These are phyloP conservation scores for Aelia acuminata DNA, from an alignment of 2,888 invertebrate genomes.

Conservation along the genomic window DNA sequence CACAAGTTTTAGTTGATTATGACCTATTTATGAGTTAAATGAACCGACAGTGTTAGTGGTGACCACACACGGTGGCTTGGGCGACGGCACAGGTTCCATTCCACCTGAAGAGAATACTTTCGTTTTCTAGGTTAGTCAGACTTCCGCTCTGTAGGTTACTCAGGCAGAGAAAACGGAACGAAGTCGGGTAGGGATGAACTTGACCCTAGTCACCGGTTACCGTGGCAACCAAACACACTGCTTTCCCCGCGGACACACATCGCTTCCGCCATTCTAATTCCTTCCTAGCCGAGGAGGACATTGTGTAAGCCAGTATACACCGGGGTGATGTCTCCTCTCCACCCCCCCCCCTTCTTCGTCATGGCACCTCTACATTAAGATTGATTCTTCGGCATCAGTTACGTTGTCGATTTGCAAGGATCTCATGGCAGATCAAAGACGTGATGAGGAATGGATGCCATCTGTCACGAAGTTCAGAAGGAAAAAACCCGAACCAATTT, in stretches of 20 bases:
- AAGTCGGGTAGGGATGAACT: conserved; percentile 12
- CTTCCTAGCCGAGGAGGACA: conserved; percentile 20
- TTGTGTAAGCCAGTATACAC: conserved; percentile 7
- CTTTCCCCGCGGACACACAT: neutral
- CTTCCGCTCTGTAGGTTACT: conserved; percentile 18
- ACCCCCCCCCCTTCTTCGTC: neutral
- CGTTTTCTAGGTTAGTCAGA: neutral
- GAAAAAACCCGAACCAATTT: neutral
- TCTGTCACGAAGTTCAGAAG: neutral
- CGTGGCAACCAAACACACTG: conserved; percentile 19
- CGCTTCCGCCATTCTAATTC: conserved; percentile 44
- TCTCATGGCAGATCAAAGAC: neutral
- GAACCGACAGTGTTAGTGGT: neutral
- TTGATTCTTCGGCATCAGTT: neutral
- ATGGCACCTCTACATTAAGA: neutral
- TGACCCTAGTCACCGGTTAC: neutral
- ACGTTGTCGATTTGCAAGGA: neutral
- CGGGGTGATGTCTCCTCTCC: neutral
- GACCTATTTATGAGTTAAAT: neutral
- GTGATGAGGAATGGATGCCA: neutral
- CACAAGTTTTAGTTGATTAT: too few relatives aligned
- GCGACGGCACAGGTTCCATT: neutral
- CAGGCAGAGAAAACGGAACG: conserved; percentile 31
- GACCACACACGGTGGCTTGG: neutral
- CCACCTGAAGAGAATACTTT: neutral